Base-by-base conservation (phyloP, 2,113 vertebrate species). In the Brachypteracias leptosomus region DNA sequence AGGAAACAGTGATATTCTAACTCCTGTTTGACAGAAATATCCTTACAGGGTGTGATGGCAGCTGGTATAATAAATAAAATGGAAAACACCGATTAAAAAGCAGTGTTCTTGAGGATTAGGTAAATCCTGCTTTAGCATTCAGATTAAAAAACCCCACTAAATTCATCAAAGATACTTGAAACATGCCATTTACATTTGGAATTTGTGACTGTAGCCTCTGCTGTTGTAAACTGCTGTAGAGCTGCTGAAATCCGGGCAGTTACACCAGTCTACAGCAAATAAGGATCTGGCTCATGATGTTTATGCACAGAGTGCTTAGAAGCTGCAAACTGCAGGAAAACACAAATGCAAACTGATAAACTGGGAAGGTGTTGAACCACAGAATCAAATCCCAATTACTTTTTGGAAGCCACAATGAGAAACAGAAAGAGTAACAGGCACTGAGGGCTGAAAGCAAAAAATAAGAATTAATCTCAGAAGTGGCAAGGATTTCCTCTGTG, bases 1-100 rank as follows among this genome's bases (percentile, higher is more conserved):
- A 95, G 92, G 92, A 94, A 87, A 70, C 54, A 65, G 35, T 26
- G 83, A 38, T 94, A 76, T 70, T 84, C 89, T 79, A 63, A 67
- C 67, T 93, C 29, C 31, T 47, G 22, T 67, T 83, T 59, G 35
- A 73, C 35, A 55, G 19, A 67, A 31, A 52, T 7, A 11, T 44
- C 40, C 28, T 91, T 62, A 67, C 21, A 79, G 13, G 33, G 24
- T 22, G 17, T 49, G n/a, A 54, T 49, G 61, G 33, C 29, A 78
- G 13, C 31, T 55, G 46, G 24, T 18, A 58, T 47, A 78, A 70
- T 46, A 9, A 55, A 19, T 12, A 31, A 54, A 58, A 25, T 2
- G 3, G 15, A 81, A 85, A 80, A 36, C 47, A 26, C 2, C 16
- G 13, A 12, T 51, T 20, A 67, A 68, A 78, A 62, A 61, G 4